Conservation (phyloP, 2,888 invertebrate genomes). For the Iselma pallidipennis region DNA sequence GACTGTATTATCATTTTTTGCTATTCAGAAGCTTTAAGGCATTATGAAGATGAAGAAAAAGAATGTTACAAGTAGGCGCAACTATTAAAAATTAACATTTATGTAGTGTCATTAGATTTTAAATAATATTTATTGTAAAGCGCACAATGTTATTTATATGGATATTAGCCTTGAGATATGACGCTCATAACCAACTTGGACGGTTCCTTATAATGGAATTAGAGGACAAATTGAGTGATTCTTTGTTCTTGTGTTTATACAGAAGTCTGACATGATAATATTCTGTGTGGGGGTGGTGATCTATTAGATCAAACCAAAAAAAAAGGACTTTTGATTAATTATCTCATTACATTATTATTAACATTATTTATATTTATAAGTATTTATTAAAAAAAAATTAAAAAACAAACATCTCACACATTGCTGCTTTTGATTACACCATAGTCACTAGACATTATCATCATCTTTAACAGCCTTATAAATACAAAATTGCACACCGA, state of each 20-base stretch:
- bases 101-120: conserved; percentile 15
- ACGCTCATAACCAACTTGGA: conserved; percentile 10
- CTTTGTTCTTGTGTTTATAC: conserved; percentile 2
- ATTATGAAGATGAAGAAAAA: too few species aligned
- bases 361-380: background rate
- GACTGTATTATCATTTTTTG: too few species aligned
- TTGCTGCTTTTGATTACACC: too few species aligned
- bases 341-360: background rate
- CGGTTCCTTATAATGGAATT: conserved; percentile 18
- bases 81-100: conserved; percentile 16
- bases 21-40: too few species aligned
- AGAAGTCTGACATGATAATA: too few species aligned
- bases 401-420: background rate
- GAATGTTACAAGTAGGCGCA: conserved; percentile 7
- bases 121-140: conserved; percentile 16
- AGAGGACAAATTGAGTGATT: conserved; percentile 9
- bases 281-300: background rate
- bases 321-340: background rate
- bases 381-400: background rate
- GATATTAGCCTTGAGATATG: conserved; percentile 21
- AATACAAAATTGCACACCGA: background rate
- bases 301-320: background rate
- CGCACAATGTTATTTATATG: conserved; percentile 24
- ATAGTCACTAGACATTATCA: background rate
- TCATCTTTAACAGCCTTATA: background rate